These are phyloP conservation scores for Pachypsylla venusta DNA, from an alignment of 1,140 invertebrate species.

Conservation along the genomic window DNA sequence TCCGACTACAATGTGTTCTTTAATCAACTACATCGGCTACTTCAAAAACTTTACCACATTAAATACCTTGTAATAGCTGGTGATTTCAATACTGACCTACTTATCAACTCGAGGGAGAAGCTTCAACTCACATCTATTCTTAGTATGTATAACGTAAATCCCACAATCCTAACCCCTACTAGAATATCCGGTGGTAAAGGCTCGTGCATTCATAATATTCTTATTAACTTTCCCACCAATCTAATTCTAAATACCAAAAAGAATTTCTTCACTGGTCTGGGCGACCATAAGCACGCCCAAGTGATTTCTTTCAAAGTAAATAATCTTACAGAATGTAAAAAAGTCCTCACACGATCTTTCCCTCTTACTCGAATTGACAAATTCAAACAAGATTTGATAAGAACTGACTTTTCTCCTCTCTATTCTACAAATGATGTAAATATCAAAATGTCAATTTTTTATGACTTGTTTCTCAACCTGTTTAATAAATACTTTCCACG, in stretches of 20 bases:
- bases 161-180: neutral
- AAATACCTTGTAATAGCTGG: neutral
- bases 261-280: neutral
- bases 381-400: neutral
- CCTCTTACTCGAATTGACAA: neutral
- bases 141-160: neutral
- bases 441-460: neutral
- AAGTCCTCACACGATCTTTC: neutral
- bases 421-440: neutral
- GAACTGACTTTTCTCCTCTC: neutral
- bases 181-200: neutral
- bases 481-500: neutral
- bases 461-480: neutral
- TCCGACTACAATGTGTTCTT: neutral
- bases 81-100: neutral
- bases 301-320: neutral
- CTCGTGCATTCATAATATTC: slow-evolving; percentile 6
- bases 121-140: neutral
- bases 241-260: neutral
- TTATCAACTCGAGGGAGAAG: neutral
- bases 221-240: neutral
- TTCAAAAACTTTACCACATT: neutral
- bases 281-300: neutral
- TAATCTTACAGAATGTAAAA: neutral
- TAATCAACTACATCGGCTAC: neutral